Base-by-base conservation (phyloP, 2,888 invertebrate genomes). In the Beris chalybata region DNA sequence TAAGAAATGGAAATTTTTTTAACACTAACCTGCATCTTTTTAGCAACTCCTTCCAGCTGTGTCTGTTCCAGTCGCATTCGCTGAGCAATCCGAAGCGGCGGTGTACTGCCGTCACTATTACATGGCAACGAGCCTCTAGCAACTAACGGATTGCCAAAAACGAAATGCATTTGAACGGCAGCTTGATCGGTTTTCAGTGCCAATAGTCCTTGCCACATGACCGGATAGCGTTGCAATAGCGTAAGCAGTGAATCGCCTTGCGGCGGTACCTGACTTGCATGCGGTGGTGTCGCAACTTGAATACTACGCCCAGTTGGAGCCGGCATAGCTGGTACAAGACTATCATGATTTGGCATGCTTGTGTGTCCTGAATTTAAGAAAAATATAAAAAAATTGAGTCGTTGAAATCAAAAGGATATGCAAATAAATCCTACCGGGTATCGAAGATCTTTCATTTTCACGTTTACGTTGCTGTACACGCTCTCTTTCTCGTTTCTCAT, bases 111-210 rank as follows among this genome's bases (percentile, higher is more conserved):
- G 78, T 94, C 93, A 64, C 88, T 87, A 77, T 91, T 89, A 70
- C 89, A 89, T 55, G 95, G 95, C 76, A 97, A 84, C 69, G 96
- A 94, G 75, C 90, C 90, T 71, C 89, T 87, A 9, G 97, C 96
- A 70, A 98, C 92, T 73, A 86, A 85, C 9, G 92, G 91, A 83
- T 93, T 96, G 66, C 98, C 98, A 75, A 93, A 93, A 70, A 98
- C 95, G 81, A 95, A 96, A 83, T 97, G 97, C 97, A 98, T 97
- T 83, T 98, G 97, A 54, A 98, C 97, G 32, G 94, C 93, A 5
- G 97, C 96, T 74, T 93, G 92, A 83, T 97, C 97, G 79, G 95
- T 97, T 84, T 98, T 98, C 72, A 98, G 84, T 0, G 95, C 97
- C 72, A 98, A 82, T 69, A 94, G 82, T 1, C 98, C 96, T 82